Percentiles rank a stretch among this genome's conserved stretches.
These are phyloP conservation scores for Macrotus californicus DNA, from an alignment of 2,113 vertebrate genomes.

Conservation along the genomic window DNA sequence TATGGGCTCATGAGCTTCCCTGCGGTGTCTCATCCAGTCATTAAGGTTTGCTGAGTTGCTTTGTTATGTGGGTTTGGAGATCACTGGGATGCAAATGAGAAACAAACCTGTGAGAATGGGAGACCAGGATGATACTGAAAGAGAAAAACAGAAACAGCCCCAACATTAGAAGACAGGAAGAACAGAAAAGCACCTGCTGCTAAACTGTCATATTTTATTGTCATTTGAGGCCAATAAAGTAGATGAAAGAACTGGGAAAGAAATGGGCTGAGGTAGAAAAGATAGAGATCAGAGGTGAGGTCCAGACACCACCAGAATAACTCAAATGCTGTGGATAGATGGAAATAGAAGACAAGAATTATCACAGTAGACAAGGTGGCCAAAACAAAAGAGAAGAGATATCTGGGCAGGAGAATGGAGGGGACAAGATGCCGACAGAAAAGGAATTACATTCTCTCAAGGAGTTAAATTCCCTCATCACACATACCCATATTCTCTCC, in stretches of 20 bases:
- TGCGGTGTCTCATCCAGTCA: background rate
- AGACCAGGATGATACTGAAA: background rate
- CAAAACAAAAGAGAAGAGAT: background rate
- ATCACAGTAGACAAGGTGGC: background rate
- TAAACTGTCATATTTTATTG: background rate
- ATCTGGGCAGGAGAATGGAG: background rate
- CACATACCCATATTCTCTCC: background rate
- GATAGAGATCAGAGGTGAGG: accelerated
- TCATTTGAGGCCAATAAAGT: background rate
- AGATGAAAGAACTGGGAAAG: background rate
- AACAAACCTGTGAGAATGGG: background rate
- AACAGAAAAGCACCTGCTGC: background rate
- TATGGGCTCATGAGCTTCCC: background rate
- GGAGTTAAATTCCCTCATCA: background rate
- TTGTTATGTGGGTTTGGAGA: background rate
- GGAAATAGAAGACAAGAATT: background rate
- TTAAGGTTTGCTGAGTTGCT: background rate
- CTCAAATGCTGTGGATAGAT: background rate
- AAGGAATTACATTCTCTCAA: background rate
- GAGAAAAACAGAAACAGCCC: background rate
- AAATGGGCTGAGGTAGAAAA: background rate
- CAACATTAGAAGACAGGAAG: background rate
- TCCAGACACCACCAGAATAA: background rate
- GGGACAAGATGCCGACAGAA: background rate
- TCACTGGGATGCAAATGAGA: background rate